Evolutionary conservation across 2,888 invertebrate species (phyloP).

Genomic region (Zhengitettix transpicula): DNA sequence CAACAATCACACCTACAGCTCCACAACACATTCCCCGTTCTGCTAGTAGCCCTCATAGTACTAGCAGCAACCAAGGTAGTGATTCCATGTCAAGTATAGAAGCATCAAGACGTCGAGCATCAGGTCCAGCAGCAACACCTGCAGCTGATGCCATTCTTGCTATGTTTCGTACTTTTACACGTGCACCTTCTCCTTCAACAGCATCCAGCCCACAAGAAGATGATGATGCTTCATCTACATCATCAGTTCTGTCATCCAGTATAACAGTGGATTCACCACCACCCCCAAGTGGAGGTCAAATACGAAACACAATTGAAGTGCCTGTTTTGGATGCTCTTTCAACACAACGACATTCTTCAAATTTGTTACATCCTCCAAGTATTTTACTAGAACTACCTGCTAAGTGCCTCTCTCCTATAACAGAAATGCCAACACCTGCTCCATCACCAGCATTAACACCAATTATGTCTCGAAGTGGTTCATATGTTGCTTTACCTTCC

Average conservation of each 20-base stretch:
- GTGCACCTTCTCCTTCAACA: conserved; percentile 45
- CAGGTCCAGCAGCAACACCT: conserved; percentile 28
- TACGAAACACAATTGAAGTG: conserved; percentile 32
- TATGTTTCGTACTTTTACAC: conserved; percentile 57
- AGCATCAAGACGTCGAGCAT: conserved; percentile 29
- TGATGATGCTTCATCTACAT: conserved; percentile 52
- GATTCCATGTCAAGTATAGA: conserved; percentile 61
- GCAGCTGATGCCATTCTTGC: conserved; percentile 66
- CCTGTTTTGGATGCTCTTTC: conserved; percentile 50
- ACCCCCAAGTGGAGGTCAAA: conserved; percentile 19
- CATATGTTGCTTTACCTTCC: neutral
- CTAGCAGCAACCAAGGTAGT: conserved; percentile 31
- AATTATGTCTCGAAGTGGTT: conserved; percentile 30
- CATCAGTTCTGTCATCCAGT: conserved; percentile 31
- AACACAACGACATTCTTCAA: conserved; percentile 40
- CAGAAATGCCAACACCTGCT: conserved; percentile 52
- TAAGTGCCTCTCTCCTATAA: conserved; percentile 57
- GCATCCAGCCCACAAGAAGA: conserved; percentile 61
- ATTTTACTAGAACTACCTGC: conserved; percentile 58
- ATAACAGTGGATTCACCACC: conserved; percentile 41
- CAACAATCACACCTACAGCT: neutral
- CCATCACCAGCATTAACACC: conserved; percentile 51
- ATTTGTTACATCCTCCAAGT: conserved; percentile 47
- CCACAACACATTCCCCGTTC: neutral
- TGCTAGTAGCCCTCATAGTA: conserved; percentile 3